A percentile compares a stretch with the other conserved stretches of the same genome.
phyloP scores from a whole-genome alignment of 2,888 invertebrate species.

The Oligia fasciuncula region DNA sequence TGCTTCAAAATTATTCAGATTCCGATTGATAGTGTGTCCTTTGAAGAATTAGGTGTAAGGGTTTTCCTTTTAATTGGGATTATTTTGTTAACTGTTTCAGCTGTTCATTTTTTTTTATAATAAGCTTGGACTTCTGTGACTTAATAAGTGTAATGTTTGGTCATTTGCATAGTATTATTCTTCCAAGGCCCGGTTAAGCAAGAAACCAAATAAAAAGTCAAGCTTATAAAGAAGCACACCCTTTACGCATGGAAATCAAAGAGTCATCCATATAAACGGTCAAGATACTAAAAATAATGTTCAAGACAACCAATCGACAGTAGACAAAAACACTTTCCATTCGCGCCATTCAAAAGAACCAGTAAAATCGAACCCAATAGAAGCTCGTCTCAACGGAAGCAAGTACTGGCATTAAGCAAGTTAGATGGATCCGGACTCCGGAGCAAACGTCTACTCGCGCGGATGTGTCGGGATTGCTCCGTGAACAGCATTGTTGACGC shows the following conservation, averaged over 20 bases:
- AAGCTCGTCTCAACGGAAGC: conserved; percentile 15
- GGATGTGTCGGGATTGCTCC: conserved; percentile 47
- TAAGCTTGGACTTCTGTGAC: background rate
- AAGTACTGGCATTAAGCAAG: conserved; percentile 49
- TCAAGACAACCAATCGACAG: background rate
- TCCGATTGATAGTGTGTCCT: background rate
- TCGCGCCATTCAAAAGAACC: background rate
- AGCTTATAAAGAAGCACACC: background rate
- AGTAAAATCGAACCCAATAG: conserved; percentile 25
- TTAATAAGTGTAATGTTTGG: background rate
- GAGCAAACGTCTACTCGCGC: conserved; percentile 43
- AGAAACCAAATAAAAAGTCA: background rate
- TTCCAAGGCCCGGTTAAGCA: background rate
- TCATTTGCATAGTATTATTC: background rate
- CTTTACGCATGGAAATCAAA: background rate
- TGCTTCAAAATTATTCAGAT: no score
- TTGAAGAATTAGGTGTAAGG: conserved; percentile 36
- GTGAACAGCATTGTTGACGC: conserved; percentile 51
- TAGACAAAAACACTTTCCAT: background rate
- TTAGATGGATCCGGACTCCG: conserved; percentile 48
- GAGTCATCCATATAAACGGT: background rate
- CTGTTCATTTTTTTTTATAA: background rate
- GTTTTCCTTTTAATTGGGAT: conserved; percentile 23
- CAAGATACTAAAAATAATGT: background rate
- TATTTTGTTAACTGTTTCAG: conserved; percentile 14